Base-by-base conservation (phyloP, 2,113 vertebrate genomes). In the Pongo abelii region DNA sequence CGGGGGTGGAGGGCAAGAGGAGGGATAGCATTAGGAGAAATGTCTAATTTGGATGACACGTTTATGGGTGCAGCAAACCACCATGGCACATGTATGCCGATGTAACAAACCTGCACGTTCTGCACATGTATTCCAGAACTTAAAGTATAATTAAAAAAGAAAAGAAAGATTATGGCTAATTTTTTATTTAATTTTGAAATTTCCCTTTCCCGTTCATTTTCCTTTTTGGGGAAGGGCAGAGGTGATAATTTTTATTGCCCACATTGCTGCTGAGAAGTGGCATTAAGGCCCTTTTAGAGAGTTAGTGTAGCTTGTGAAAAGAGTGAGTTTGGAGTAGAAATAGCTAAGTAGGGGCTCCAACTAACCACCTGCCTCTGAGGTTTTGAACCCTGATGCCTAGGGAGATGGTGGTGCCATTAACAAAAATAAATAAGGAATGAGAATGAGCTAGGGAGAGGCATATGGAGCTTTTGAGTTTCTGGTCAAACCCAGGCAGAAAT, bases 351-450 rank as follows among this genome's bases (percentile, higher is more conserved):
- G n/a, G 48, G 38, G 25, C 7, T 50, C 23, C 50, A 77, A 61
- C 22, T 81, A 75, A 89, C 2, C 30, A 81, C 95, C 50, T 89
- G 18, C 9, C 40, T 84, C 78, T 79, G 55, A 16, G 52, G 74
- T 79, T 96, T 89, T 93, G 35, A 89, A 89, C 67, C 6, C 80
- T 4, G 25, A 6, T 79, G 35, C 30, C 52, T 74, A 57, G 8
- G 43, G 14, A 89, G 74, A 67, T 57, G 25, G n/a, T 48, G 12
- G 18, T 77, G 48, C 40, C 40, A 46, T 79, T 87, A 85, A 67
- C 23, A 94, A 94, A 96, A 86, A 52, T 77, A 94, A 93, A 55
- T 48, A 64, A 91, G 27, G 43, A 75, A 78, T 61, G 89, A 50
- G 18, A 87, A 67, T 32, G 13, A 92, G 17, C n/a, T 38, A 25